Evolutionary conservation across 2,113 vertebrate genomes (phyloP), one percentile per base, ranked within the genome.

Genomic region (Hippopotamus amphibius): DNA sequence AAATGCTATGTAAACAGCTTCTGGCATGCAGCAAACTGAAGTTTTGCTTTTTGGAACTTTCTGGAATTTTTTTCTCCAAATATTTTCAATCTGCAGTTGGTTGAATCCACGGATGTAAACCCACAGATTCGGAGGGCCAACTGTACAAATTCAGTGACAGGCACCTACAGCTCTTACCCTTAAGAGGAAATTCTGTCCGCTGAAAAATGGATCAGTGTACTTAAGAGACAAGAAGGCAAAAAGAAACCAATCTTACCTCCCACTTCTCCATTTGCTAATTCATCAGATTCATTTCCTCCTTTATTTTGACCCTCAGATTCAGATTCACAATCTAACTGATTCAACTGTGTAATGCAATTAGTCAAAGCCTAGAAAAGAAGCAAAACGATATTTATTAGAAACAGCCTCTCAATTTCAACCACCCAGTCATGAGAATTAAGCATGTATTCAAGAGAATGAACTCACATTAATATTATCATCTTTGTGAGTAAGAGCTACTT

Each of bases 401-500:
- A 89, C 5, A 65, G 26, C 0, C 0, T 13, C 76, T 86, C 55
- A 12, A 59, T 26, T 30, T 69, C 5, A 17, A 89, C 88, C 2
- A 26, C 4, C 1, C 0, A 94, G 41, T 57, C 53, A 17, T 1
- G 3, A 69, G n/a, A 83, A 43, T n/a, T 82, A 61, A 87, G 85
- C 22, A 16, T 8, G 53, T 16, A 30, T 6, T 86, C 22, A 1
- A 72, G 90, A 63, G 12, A 82, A 66, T 79, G 43, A 86, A 98
- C 99, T 95, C 96, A 99, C 99, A 97, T 99, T 99, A 33, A 99
- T 99, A 79, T 99, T 99, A 85, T 99, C 99, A 91, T 99, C 99
- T 97, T 99, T 99, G 92, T 99, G 99, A 91, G 98, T 99, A 46
- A 99, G 98, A 0, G 99, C 98, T 97, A 99, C 99, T 97, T 99